These are phyloP conservation scores for Ectemnius continuus DNA, from an alignment of 2,888 invertebrate genomes.

Conservation along the genomic window DNA sequence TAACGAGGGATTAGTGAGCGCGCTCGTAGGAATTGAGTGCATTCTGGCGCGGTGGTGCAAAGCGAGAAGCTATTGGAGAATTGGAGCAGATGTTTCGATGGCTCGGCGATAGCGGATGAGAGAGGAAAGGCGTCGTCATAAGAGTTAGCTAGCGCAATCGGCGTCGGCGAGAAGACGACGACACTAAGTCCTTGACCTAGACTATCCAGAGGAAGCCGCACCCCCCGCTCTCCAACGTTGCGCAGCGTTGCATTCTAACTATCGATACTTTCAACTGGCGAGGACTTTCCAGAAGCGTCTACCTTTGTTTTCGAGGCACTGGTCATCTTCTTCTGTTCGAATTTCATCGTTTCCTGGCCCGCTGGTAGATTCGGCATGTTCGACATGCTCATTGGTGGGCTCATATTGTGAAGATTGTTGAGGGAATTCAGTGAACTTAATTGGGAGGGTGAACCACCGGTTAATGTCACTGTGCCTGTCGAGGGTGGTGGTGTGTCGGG, in stretches of 20 bases:
- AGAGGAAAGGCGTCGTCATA: not conserved
- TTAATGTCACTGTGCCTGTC: constrained; percentile 76
- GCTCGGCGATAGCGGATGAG: not conserved
- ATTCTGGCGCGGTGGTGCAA: too few species aligned
- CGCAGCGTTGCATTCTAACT: constrained; percentile 43
- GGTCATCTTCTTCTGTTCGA: constrained; percentile 90
- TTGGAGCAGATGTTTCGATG: not conserved
- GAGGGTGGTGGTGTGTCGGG: constrained; percentile 85
- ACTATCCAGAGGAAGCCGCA: constrained; percentile 60
- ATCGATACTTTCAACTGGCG: not conserved
- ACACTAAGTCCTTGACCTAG: constrained; percentile 66
- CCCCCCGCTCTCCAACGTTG: constrained; percentile 60
- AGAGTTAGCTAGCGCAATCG: constrained; percentile 12
- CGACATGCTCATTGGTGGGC: constrained; percentile 67
- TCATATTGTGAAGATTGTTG: constrained; percentile 70
- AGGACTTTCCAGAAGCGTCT: constrained; percentile 44
- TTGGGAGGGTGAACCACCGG: constrained; percentile 75
- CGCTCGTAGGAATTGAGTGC: too few species aligned
- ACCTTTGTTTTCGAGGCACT: constrained; percentile 88
- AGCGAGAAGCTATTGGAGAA: not conserved
- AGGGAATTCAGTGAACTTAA: constrained; percentile 75
- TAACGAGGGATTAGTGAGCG: constrained; percentile 13
- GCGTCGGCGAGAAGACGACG: constrained; percentile 2
- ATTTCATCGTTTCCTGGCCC: constrained; percentile 85
- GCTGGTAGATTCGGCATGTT: constrained; percentile 72